Conservation (phyloP, 2,797 vertebrate species). For the Lutjanus argentimaculatus region DNA sequence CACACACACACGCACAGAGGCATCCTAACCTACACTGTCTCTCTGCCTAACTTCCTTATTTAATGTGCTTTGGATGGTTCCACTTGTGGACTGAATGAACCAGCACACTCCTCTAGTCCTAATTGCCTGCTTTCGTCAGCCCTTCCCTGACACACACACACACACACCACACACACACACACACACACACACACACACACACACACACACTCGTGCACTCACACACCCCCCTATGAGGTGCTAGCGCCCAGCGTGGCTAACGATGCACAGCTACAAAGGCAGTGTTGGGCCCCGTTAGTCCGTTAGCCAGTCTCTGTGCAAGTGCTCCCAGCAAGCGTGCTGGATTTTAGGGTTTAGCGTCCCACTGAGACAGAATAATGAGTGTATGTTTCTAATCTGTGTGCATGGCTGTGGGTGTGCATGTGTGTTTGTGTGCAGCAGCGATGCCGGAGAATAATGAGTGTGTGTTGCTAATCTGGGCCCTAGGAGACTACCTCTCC, state of each 20-base stretch:
- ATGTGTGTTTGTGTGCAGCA: slow-evolving; percentile 78
- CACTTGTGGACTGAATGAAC: slow-evolving; percentile 80
- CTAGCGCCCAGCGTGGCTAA: slow-evolving; percentile 76
- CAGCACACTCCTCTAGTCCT: slow-evolving; percentile 77
- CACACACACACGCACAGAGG: slow-evolving; percentile 18
- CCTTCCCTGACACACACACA: slow-evolving; percentile 60
- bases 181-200: slow-evolving; percentile 42
- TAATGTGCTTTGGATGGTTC: slow-evolving; percentile 77
- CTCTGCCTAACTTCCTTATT: slow-evolving; percentile 58
- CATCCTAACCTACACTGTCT: slow-evolving; percentile 42
- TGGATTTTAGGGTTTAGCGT: slow-evolving; percentile 89
- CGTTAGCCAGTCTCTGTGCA: slow-evolving; percentile 80
- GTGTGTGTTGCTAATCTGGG: slow-evolving; percentile 90
- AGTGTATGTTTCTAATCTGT: slow-evolving; percentile 91
- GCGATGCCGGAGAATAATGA: slow-evolving; percentile 77
- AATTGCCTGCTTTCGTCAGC: slow-evolving; percentile 84
- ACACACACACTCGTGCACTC: background rate
- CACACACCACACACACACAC: slow-evolving; percentile 21
- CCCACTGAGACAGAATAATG: slow-evolving; percentile 90
- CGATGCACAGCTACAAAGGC: slow-evolving; percentile 83
- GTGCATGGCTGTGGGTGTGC: slow-evolving; percentile 68
- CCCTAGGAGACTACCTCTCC: slow-evolving; percentile 87
- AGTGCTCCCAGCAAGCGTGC: slow-evolving; percentile 82
- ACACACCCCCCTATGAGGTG: slow-evolving; percentile 59
- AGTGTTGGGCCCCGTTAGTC: slow-evolving; percentile 66